Conservation (phyloP, 2,888 invertebrate species). For the Eilema griseolum region DNA sequence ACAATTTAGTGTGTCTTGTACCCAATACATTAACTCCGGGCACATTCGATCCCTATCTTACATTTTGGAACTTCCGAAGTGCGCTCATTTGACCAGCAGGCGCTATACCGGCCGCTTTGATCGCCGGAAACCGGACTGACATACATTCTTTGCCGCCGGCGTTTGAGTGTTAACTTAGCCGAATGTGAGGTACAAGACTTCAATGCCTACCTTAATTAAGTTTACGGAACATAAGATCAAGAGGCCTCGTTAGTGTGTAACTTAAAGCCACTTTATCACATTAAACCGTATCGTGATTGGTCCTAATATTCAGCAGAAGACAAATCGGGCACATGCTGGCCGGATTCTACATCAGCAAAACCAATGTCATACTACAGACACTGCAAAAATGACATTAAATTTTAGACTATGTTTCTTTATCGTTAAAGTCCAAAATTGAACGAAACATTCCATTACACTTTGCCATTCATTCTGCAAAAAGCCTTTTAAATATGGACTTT, state of each 20-base stretch:
- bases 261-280: not conserved
- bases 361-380: too few species aligned
- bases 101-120: conserved; percentile 53
- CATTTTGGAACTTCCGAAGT: conserved; percentile 53
- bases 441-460: too few species aligned
- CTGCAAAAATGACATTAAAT: too few species aligned
- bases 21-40: conserved; percentile 46
- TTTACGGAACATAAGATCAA: not conserved
- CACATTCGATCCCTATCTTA: conserved; percentile 51
- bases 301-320: not conserved
- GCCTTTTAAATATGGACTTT: too few species aligned
- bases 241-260: not conserved
- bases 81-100: conserved; percentile 43
- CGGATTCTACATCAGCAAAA: too few species aligned
- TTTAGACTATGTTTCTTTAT: too few species aligned
- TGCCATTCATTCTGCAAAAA: too few species aligned
- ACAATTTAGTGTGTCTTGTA: conserved; percentile 47
- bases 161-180: conserved; percentile 27
- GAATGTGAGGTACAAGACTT: not conserved
- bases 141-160: conserved; percentile 40
- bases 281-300: not conserved
- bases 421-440: too few species aligned
- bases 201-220: conserved; percentile 9
- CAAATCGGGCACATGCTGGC: too few species aligned
- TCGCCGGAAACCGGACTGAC: conserved; percentile 47